A percentile compares a stretch with the other conserved stretches of the same genome.
Evolutionary conservation across 2,113 vertebrate genomes (phyloP).

Genomic region (Pterocles burchelli): DNA sequence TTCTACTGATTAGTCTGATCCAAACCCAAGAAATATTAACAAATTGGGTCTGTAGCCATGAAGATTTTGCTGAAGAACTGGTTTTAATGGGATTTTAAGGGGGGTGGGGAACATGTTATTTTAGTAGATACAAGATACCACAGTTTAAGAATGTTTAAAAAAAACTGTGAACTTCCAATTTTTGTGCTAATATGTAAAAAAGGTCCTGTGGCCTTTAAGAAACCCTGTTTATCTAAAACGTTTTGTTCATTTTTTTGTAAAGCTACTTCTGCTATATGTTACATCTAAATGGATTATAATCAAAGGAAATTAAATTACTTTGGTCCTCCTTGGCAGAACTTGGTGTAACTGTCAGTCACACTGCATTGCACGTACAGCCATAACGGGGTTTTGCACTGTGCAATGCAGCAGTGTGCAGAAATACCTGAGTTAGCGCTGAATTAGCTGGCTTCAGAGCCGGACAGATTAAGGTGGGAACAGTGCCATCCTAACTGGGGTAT

Average conservation of each 20-base stretch:
- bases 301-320: constrained; percentile 58
- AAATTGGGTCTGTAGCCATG: neutral
- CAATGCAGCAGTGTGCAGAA: constrained; percentile 56
- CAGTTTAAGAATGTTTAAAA: neutral
- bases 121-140: neutral
- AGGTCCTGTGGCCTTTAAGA: neutral
- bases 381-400: neutral
- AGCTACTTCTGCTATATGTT: constrained; percentile 37
- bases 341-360: constrained; percentile 29
- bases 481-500: neutral
- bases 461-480: neutral
- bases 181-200: neutral
- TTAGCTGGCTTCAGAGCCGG: neutral
- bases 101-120: neutral
- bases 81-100: neutral
- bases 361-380: neutral
- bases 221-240: neutral
- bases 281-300: constrained; percentile 57
- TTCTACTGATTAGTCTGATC: neutral
- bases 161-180: neutral
- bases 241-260: neutral
- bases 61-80: neutral
- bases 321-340: constrained; percentile 23
- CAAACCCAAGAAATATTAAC: neutral
- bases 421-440: neutral